Evolutionary conservation across 2,113 vertebrate genomes (phyloP), one percentile per base, ranked within the genome.

Genomic region (Nesospiza acunhae): DNA sequence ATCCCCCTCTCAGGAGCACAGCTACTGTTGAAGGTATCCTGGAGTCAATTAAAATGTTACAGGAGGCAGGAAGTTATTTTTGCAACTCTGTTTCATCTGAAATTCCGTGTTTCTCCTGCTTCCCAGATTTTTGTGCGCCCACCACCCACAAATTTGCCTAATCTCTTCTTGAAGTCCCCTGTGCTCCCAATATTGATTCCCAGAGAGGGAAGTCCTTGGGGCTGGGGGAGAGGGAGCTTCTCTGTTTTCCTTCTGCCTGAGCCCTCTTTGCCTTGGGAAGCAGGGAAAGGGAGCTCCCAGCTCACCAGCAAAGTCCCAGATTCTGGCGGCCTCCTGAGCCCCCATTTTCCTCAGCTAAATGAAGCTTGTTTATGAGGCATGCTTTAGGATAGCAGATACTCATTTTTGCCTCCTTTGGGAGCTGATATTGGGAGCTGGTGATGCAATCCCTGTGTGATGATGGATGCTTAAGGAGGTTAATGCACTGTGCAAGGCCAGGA

Each of bases 301-400:
- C 39, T 86, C 37, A n/a, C 21, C 52, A 76, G 52, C 46, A 16
- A 69, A 84, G 22, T 16, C 31, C 24, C 47, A 42, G 18, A 28
- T 47, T 20, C 67, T 14, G 2, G 11, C 7, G 0, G 2, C 46
- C 5, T 52, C 49, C 73, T 0, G 0, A 42, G 24, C 6, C 50
- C 35, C 15, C 2, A 0, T 44, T 93, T 52, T 70, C 49, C 49
- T 86, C 50, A 37, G 35, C 39, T 44, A 42, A 24, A 24, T 9
- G 9, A 8, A 22, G 9, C 14, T 70, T 44, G 15, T 56, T 87
- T 62, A 10, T 77, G 39, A 86, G 62, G 18, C 30, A 24, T 53
- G 28, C 10, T 3, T 41, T 53, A 33, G 2, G 15, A 37, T 19
- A 22, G 28, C 26, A 73, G 67, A 19, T 46, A 13, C 4, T 33